A percentile compares a stretch with the other conserved stretches of the same genome.
These are phyloP conservation scores for Grus americana DNA, from an alignment of 2,113 vertebrate species.

Conservation along the genomic window DNA sequence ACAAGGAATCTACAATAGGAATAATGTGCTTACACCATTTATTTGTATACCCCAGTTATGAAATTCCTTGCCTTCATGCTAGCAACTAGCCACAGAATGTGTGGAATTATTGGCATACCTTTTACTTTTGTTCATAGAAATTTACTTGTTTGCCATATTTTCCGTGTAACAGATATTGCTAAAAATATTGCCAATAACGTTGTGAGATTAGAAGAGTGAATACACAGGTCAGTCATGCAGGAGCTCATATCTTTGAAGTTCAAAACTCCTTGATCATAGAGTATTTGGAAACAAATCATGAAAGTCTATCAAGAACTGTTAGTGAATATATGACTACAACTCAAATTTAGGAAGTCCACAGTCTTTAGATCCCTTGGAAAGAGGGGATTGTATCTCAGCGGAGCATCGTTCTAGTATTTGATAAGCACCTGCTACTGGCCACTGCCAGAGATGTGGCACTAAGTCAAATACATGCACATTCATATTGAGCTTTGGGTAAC, in stretches of 20 bases:
- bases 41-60: background rate
- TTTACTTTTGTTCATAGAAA: background rate
- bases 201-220: background rate
- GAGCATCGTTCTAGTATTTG: fast-evolving
- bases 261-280: fast-evolving
- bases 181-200: background rate
- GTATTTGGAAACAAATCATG: background rate
- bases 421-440: background rate
- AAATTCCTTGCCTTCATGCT: background rate
- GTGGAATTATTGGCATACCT: background rate
- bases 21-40: background rate
- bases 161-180: background rate
- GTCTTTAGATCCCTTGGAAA: background rate
- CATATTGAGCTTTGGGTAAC: background rate
- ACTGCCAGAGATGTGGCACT: background rate
- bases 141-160: background rate
- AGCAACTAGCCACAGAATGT: background rate
- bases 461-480: background rate
- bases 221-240: background rate
- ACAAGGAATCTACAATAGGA: background rate
- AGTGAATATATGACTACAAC: background rate
- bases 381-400: fast-evolving
- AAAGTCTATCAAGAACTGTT: background rate
- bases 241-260: background rate
- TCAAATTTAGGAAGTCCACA: background rate